Base-by-base conservation (phyloP, 2,888 invertebrate species). In the Noctua janthe region DNA sequence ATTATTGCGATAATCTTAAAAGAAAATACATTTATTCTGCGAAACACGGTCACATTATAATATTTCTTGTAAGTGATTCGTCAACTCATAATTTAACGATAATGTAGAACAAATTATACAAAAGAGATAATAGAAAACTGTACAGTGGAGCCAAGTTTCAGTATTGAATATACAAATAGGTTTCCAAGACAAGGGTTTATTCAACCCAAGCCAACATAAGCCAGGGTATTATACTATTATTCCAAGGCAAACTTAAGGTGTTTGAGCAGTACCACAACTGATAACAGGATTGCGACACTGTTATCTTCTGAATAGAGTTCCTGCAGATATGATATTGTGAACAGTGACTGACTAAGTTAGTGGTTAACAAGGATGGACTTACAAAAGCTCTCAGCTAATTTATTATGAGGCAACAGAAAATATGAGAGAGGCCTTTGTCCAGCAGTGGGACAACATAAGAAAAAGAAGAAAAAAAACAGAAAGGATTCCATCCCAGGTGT, bases 231-330 rank as follows among this genome's bases (percentile, higher is more conserved):
- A 67, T 11, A n/a, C 54, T 72, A 73, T 83, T 81, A 72, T 62
- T 62, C 49, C 23, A 39, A 69, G 8, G 43, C 73, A 82, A 84
- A 72, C 86, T 73, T 47, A 23, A 67, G 64, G 64, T 82, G 70
- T 82, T 76, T 84, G 76, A 85, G 59, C 8, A 70, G 70, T 80
- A 43, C 56, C n/a, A 47, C 62, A 43, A 56, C 54, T 71, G 83
- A 84, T 84, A 86, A 82, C 81, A 49, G 2, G 59, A 66, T 74
- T 80, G 56, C 56, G 70, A 80, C 85, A 82, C 35, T 80, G 80
- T 56, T 79, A 78, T 84, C 54, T 54, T 43, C 51, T 59, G 13
- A 59, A 23, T 23, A 39, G 17, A 82, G 47, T 54, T 62, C n/a
- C 8, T 75, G 47, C 13, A 76, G 67, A 82, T 20, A n/a, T 76